These are phyloP conservation scores for Malurus melanocephalus DNA, from an alignment of 2,113 vertebrate genomes.

Conservation along the genomic window DNA sequence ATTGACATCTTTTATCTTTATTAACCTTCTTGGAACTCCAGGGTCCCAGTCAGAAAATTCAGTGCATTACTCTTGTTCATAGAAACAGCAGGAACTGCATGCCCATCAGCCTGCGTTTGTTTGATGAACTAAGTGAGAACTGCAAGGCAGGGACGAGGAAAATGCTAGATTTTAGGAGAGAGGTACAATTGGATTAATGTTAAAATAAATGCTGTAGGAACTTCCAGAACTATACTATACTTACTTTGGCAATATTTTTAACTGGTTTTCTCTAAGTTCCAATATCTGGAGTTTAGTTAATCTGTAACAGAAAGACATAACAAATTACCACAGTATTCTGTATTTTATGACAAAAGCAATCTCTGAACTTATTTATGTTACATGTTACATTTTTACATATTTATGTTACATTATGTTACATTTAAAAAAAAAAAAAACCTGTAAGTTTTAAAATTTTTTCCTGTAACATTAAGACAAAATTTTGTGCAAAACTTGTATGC, in stretches of 20 bases:
- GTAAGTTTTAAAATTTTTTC: background rate
- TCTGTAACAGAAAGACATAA: conserved; percentile 69
- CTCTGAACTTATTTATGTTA: background rate
- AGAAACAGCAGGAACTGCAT: background rate
- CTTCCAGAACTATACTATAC: conserved; percentile 41
- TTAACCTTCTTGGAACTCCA: background rate
- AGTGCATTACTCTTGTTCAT: background rate
- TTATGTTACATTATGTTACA: background rate
- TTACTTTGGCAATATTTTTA: conserved; percentile 99
- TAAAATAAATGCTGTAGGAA: background rate
- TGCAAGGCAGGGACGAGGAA: background rate
- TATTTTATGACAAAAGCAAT: background rate
- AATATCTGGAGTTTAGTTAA: conserved; percentile 94
- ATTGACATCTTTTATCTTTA: background rate
- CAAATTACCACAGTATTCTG: background rate
- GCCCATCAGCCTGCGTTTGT: background rate
- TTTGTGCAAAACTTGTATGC: background rate
- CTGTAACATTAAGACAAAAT: background rate
- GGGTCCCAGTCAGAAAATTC: background rate
- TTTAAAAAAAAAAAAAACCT: background rate
- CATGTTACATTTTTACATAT: background rate
- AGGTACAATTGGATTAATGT: background rate
- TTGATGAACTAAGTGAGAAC: background rate
- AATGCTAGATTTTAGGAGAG: background rate
- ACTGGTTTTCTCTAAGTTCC: conserved; percentile 97